Percentiles rank a stretch among this genome's conserved stretches.
These are phyloP conservation scores for Sinocyclocheilus maitianheensis DNA, from an alignment of 2,113 vertebrate species.

Conservation along the genomic window DNA sequence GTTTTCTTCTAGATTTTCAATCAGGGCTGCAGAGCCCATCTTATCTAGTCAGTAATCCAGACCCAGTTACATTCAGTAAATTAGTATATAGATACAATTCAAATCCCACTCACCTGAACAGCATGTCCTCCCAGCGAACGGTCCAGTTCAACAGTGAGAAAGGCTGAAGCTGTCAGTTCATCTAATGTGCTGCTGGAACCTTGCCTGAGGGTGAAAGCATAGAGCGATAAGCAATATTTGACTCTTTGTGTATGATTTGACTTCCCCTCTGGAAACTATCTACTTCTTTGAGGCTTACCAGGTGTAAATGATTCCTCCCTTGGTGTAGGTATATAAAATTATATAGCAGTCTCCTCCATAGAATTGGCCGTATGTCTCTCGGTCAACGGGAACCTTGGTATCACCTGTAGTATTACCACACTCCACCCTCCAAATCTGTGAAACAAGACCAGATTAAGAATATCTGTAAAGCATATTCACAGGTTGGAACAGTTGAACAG, in stretches of 20 bases:
- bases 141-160: constrained; percentile 90
- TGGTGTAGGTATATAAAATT: constrained; percentile 86
- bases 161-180: constrained; percentile 87
- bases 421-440: constrained; percentile 90
- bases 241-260: background rate
- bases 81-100: background rate
- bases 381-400: constrained; percentile 74
- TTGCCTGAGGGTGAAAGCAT: constrained; percentile 76
- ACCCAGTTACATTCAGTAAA: background rate
- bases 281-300: constrained; percentile 73
- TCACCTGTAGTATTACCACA: constrained; percentile 64
- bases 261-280: background rate
- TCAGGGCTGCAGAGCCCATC: background rate
- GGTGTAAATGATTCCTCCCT: constrained; percentile 88
- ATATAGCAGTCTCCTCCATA: constrained; percentile 93
- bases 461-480: background rate
- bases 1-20: background rate
- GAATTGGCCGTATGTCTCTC: constrained; percentile 80
- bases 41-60: background rate
- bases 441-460: constrained; percentile 36
- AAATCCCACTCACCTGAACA: constrained; percentile 79
- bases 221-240: background rate
- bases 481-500: background rate
- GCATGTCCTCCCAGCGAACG: constrained; percentile 79
- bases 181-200: constrained; percentile 81